A percentile compares a stretch with the other conserved stretches of the same genome.
These are phyloP conservation scores for Drosophila biarmipes DNA, from an alignment of 1,140 invertebrate genomes.

Conservation along the genomic window DNA sequence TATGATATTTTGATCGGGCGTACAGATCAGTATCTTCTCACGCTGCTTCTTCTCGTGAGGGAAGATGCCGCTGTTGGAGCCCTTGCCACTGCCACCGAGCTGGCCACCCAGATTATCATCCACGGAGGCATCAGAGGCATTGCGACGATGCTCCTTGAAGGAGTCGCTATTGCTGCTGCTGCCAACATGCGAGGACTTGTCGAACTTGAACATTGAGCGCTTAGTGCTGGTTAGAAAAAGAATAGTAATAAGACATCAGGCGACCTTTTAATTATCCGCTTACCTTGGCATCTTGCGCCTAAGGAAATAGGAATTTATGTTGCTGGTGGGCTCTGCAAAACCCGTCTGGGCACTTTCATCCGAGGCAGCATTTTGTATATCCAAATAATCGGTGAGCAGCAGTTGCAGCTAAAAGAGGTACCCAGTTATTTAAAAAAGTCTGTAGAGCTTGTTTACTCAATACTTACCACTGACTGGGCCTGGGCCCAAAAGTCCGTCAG, in stretches of 20 bases:
- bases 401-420: slow-evolving; percentile 88
- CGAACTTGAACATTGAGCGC: slow-evolving; percentile 90
- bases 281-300: slow-evolving; percentile 88
- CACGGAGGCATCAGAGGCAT: slow-evolving; percentile 80
- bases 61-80: slow-evolving; percentile 55
- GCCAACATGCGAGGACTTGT: slow-evolving; percentile 91
- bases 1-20: slow-evolving; percentile 90
- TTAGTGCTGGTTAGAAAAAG: slow-evolving; percentile 56
- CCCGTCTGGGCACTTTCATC: slow-evolving; percentile 87
- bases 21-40: slow-evolving; percentile 88
- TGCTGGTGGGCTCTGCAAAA: slow-evolving; percentile 85
- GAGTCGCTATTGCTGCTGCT: slow-evolving; percentile 85
- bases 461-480: slow-evolving; percentile 93
- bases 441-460: neutral
- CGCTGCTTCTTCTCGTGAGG: slow-evolving; percentile 76
- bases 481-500: slow-evolving; percentile 95
- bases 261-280: neutral
- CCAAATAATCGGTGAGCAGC: slow-evolving; percentile 92
- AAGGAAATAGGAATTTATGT: slow-evolving; percentile 85
- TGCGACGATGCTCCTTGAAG: slow-evolving; percentile 87
- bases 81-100: slow-evolving; percentile 59
- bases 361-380: slow-evolving; percentile 89
- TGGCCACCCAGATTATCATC: slow-evolving; percentile 70
- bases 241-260: neutral
- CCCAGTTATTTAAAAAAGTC: neutral